Evolutionary conservation across 2,888 invertebrate species (phyloP).

Genomic region (Patella ulyssiponensis): DNA sequence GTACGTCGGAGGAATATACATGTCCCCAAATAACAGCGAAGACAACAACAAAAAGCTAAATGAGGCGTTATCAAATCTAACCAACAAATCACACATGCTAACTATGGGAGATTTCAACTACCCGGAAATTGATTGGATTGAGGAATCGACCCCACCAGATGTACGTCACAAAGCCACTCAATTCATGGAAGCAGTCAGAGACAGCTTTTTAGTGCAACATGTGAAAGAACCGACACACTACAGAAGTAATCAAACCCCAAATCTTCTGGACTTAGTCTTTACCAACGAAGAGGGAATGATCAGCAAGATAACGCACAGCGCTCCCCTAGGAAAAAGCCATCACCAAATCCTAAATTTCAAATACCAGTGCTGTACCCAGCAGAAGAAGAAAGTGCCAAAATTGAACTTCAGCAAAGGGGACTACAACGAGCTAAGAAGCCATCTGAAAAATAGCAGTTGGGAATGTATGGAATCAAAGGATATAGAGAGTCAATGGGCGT

Average conservation of each 20-base stretch:
- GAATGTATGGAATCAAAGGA: too few species aligned
- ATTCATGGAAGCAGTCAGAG: slow-evolving; percentile 22
- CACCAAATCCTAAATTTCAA: background rate
- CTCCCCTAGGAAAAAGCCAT: slow-evolving; percentile 15
- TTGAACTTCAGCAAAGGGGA: background rate
- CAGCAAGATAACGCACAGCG: background rate
- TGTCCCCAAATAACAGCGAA: too few species aligned
- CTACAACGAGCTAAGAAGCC: background rate
- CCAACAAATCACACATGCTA: too few species aligned
- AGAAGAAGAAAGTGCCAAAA: background rate
- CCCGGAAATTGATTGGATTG: too few species aligned
- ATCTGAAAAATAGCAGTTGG: too few species aligned
- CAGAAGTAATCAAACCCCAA: slow-evolving; percentile 24
- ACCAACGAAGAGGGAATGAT: slow-evolving; percentile 28
- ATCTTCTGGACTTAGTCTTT: slow-evolving; percentile 21
- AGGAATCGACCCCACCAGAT: background rate
- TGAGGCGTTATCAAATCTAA: too few species aligned
- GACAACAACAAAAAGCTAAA: too few species aligned
- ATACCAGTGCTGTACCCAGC: background rate
- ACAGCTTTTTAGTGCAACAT: slow-evolving; percentile 26
- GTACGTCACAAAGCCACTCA: background rate
- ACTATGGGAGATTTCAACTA: too few species aligned
- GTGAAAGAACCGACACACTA: slow-evolving; percentile 20
- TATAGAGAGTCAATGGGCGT: too few species aligned
- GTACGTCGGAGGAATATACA: too few species aligned